A percentile compares a stretch with the other conserved stretches of the same genome.
phyloP scores from a whole-genome alignment of 2,797 vertebrate species.

The Enteromius trimaculatus region DNA sequence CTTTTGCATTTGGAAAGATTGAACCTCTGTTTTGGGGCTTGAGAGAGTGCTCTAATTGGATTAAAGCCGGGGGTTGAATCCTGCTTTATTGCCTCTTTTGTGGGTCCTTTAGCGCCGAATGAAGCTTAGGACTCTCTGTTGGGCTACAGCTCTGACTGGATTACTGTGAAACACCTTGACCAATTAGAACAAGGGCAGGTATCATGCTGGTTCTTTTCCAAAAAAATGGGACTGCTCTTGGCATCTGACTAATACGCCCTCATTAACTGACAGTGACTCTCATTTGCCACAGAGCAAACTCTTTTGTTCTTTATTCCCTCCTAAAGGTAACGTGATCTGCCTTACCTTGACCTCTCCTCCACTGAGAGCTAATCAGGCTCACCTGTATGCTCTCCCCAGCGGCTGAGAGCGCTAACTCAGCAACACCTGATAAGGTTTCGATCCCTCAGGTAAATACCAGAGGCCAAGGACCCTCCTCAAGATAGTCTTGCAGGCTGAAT shows the following conservation, averaged over 20 bases:
- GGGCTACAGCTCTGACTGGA: constrained; percentile 61
- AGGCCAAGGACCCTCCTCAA: constrained; percentile 66
- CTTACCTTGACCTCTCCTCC: constrained; percentile 74
- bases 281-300: constrained; percentile 51
- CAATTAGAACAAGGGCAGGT: constrained; percentile 80
- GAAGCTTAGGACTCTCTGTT: constrained; percentile 64
- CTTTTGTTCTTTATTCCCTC: constrained; percentile 50
- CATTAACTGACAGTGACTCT: constrained; percentile 53
- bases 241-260: constrained; percentile 73
- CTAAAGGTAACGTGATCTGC: constrained; percentile 69
- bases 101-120: constrained; percentile 56
- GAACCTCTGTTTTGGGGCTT: constrained; percentile 70
- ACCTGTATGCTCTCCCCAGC: constrained; percentile 75
- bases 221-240: constrained; percentile 69
- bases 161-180: constrained; percentile 74
- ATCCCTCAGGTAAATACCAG: constrained; percentile 63
- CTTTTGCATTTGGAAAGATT: constrained; percentile 69
- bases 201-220: constrained; percentile 70
- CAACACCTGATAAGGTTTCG: constrained; percentile 71
- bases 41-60: constrained; percentile 78
- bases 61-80: constrained; percentile 65
- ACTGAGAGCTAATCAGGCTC: constrained; percentile 77
- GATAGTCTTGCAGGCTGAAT: constrained; percentile 59
- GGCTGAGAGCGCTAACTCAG: constrained; percentile 72
- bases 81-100: constrained; percentile 43